These are phyloP conservation scores for Cydia fagiglandana DNA, from an alignment of 1,140 invertebrate species.

Conservation along the genomic window DNA sequence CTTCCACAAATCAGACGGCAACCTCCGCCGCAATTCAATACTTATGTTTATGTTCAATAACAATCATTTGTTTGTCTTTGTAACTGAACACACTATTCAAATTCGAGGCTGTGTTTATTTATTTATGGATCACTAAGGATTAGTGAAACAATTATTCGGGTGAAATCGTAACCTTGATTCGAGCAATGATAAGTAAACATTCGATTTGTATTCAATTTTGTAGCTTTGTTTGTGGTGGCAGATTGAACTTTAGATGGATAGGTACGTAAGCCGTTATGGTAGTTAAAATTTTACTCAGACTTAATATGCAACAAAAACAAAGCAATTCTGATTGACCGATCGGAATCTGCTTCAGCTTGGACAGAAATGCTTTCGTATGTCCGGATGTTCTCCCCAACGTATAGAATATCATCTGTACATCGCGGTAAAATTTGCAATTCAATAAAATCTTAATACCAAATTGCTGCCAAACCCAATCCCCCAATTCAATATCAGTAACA, in stretches of 20 bases:
- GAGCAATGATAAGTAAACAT: slow-evolving; percentile 1
- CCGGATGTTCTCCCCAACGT: too few relatives aligned
- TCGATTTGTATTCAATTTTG: not conserved
- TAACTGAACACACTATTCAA: slow-evolving; percentile 4
- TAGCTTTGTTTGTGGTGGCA: not conserved
- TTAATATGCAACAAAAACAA: too few relatives aligned
- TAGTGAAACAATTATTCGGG: not conserved
- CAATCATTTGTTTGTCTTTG: not conserved
- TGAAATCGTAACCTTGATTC: not conserved
- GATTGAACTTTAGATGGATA: not conserved
- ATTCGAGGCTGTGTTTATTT: not conserved
- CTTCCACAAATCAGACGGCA: not conserved
- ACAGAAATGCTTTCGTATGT: too few relatives aligned
- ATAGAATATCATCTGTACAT: not conserved
- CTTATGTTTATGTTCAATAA: not conserved
- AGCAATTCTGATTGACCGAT: too few relatives aligned
- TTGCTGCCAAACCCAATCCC: not conserved
- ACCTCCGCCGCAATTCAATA: not conserved
- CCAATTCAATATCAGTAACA: not conserved
- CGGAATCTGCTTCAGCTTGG: too few relatives aligned
- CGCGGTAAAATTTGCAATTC: not conserved
- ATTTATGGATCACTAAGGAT: not conserved
- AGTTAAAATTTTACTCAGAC: not conserved
- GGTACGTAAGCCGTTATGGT: not conserved
- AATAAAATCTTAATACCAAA: not conserved